These are phyloP conservation scores for Hedya salicella DNA, from an alignment of 2,888 invertebrate species.

Conservation along the genomic window DNA sequence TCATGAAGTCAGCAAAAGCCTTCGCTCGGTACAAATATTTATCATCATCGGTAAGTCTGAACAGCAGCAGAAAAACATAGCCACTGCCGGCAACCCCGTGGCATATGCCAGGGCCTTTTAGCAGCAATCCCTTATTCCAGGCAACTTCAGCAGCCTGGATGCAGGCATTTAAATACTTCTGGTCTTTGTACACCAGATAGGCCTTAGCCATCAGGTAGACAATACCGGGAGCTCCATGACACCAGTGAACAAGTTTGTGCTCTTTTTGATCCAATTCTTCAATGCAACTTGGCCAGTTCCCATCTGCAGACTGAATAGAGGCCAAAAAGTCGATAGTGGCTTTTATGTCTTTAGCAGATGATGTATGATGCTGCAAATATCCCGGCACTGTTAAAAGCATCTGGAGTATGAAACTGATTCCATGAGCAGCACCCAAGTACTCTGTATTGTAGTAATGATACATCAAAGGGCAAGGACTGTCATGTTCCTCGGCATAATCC, in stretches of 20 bases:
- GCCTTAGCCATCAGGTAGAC: conserved; percentile 93
- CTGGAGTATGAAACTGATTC: conserved; percentile 83
- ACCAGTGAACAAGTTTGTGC: conserved; percentile 94
- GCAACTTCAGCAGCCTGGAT: conserved; percentile 89
- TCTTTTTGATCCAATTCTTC: conserved; percentile 86
- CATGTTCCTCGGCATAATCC: conserved; percentile 85
- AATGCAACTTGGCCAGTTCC: conserved; percentile 91
- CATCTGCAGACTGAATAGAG: conserved; percentile 87
- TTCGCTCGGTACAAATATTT: conserved; percentile 90
- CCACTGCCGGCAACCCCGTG: conserved; percentile 95
- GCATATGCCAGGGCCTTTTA: conserved; percentile 95
- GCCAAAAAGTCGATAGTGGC: conserved; percentile 88
- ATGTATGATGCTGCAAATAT: conserved; percentile 82
- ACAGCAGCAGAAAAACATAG: conserved; percentile 91
- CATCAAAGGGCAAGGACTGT: conserved; percentile 89
- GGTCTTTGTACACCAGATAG: conserved; percentile 89
- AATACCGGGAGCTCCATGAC: conserved; percentile 94
- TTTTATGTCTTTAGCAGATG: conserved; percentile 85
- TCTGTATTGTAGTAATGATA: conserved; percentile 90
- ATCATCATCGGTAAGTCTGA: conserved; percentile 89
- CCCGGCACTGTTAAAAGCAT: conserved; percentile 81
- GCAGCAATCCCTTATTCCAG: conserved; percentile 92
- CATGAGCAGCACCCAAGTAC: conserved; percentile 90
- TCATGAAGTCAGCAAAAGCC: conserved; percentile 91
- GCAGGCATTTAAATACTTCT: conserved; percentile 89